phyloP scores from a whole-genome alignment of 2,113 vertebrate genomes.

The Buteo buteo region DNA sequence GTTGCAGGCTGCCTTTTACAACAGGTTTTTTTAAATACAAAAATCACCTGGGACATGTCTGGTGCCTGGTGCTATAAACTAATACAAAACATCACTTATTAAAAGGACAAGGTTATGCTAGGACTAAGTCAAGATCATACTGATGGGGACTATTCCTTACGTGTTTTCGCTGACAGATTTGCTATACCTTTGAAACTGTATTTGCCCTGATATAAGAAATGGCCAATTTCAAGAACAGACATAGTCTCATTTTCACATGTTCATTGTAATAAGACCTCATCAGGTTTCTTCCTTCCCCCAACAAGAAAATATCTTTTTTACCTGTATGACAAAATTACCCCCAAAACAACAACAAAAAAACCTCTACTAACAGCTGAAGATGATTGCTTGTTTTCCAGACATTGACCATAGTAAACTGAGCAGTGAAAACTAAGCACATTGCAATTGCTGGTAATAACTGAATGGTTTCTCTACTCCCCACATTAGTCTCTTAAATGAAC shows the following conservation, averaged over 20 bases:
- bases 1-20: background rate
- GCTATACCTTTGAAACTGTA: background rate
- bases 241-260: background rate
- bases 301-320: background rate
- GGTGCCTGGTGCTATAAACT: background rate
- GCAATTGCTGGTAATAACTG: background rate
- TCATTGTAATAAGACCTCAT: background rate
- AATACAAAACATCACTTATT: background rate
- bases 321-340: background rate
- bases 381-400: constrained; percentile 15
- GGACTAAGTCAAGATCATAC: background rate
- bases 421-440: constrained; percentile 27
- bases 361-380: background rate
- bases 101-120: background rate
- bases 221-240: background rate
- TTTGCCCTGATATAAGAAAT: background rate
- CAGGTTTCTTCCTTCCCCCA: background rate
- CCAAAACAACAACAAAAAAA: background rate
- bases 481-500: background rate
- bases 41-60: background rate
- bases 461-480: background rate
- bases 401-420: background rate
- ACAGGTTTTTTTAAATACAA: background rate
- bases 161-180: background rate
- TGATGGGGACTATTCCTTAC: background rate